Base-by-base conservation (phyloP, 2,888 invertebrate genomes). In the Eudasyphora cyanicolor region DNA sequence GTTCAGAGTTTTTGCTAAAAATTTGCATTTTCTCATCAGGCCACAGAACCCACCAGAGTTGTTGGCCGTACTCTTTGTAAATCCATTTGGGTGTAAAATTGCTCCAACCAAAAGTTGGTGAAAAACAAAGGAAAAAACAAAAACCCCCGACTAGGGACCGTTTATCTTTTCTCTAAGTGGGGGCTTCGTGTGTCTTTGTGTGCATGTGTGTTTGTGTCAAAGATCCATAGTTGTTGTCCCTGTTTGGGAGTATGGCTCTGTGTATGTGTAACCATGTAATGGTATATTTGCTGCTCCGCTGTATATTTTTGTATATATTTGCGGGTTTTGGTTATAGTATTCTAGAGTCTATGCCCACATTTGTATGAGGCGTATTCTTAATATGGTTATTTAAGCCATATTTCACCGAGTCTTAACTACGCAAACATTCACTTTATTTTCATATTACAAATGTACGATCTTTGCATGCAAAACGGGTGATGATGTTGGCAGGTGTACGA, bases 1-100 rank as follows among this genome's bases (percentile, higher is more conserved):
- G n/a, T n/a, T n/a, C n/a, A n/a, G n/a, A n/a, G n/a, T n/a, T n/a
- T n/a, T 51, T 24, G 19, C 51, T 51, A 51, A 7, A 76, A 76
- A 82, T 82, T 82, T 79, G 76, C 76, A 82, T 82, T 82, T 82
- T 76, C 45, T 51, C 51, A 51, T 51, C 51, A 51, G 51, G 45
- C 14, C 45, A 45, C 51, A 21, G 51, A 10, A n/a, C 4, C n/a
- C n/a, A n/a, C n/a, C n/a, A n/a, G 21, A 51, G 51, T 51, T 51
- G 19, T 51, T 21, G 51, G 51, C n/a, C 5, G 24, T 32, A 32
- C 62, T 62, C 57, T 76, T 76, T 74, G 76, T 14, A 32, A 64
- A 78, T 57, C 42, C 80, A 84, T 80, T 84, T 84, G 80, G 62
- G 75, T 80, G 75, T 80, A 74, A 84, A 83, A 84, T 84, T 84